These are phyloP conservation scores for Drosophila repletoides DNA, from an alignment of 1,140 invertebrate species.

Conservation along the genomic window DNA sequence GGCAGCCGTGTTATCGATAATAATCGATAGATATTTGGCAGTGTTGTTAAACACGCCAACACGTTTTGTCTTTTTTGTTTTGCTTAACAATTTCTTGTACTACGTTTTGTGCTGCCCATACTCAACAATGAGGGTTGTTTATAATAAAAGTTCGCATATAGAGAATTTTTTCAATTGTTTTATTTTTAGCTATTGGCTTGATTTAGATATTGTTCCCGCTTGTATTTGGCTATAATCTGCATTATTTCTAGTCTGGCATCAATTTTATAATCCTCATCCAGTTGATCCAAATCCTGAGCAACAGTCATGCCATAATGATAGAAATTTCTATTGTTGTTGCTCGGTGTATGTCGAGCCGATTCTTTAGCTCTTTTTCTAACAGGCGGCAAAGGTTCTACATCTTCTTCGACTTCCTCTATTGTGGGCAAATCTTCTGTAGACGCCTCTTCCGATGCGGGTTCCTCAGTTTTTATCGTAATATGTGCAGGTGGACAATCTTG, in stretches of 20 bases:
- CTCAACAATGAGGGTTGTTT: conserved; percentile 16
- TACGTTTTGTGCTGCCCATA: conserved; percentile 9
- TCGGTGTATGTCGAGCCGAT: background rate
- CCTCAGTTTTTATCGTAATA: conserved; percentile 22
- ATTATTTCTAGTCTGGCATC: conserved; percentile 40
- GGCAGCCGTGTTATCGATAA: conserved; percentile 22
- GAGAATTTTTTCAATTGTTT: background rate
- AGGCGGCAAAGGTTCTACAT: background rate
- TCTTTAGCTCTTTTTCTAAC: conserved; percentile 14
- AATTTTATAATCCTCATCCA: conserved; percentile 38
- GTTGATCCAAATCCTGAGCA: conserved; percentile 31
- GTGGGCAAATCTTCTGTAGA: background rate
- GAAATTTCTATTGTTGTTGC: conserved; percentile 19
- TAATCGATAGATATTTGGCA: background rate
- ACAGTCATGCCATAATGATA: conserved; percentile 43
- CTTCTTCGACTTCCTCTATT: conserved; percentile 1
- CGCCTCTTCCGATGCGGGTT: conserved; percentile 1
- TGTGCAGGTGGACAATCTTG: conserved; percentile 9
- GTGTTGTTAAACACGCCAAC: conserved; percentile 1
- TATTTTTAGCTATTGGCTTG: conserved; percentile 12
- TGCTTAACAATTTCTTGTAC: conserved; percentile 7
- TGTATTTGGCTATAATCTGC: conserved; percentile 45
- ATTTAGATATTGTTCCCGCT: conserved; percentile 35
- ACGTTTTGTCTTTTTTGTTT: conserved; percentile 17
- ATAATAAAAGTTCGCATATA: background rate